These are phyloP conservation scores for Sclerurus mexicanus DNA, from an alignment of 2,113 vertebrate genomes.

Conservation along the genomic window DNA sequence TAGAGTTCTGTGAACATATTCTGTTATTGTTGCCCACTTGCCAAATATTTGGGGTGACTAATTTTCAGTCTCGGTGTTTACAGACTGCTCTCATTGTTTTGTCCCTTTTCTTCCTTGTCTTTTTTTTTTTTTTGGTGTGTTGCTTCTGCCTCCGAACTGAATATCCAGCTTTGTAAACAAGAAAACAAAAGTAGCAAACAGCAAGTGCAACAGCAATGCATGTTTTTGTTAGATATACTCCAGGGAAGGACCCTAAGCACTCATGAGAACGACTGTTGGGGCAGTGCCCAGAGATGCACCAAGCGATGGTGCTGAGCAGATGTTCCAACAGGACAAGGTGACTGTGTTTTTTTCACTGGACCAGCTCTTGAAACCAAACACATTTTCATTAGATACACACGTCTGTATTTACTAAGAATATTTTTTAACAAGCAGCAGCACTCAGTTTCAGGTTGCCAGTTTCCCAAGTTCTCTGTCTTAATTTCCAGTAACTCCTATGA, in stretches of 20 bases:
- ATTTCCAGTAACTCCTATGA: neutral
- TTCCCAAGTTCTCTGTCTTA: neutral
- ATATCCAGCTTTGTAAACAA: neutral
- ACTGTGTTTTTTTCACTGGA: neutral
- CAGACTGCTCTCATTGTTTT: neutral
- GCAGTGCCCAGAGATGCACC: neutral
- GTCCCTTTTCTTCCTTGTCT: too few species aligned
- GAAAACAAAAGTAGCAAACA: neutral
- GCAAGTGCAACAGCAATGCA: neutral
- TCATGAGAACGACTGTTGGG: neutral
- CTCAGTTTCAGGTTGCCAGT: neutral
- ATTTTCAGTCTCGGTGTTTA: conserved; percentile 19
- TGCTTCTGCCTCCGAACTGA: neutral
- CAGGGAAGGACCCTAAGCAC: neutral
- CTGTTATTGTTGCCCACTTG: neutral
- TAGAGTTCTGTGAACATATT: neutral
- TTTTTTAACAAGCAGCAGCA: neutral
- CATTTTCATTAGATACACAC: neutral
- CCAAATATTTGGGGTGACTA: conserved; percentile 15
- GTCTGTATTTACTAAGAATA: neutral
- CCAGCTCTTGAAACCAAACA: neutral
- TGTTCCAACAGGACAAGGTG: neutral
- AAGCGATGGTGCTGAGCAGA: accelerated
- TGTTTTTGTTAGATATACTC: neutral
- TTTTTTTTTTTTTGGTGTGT: too few species aligned